Percentiles rank a stretch among this genome's conserved stretches.
phyloP scores from a whole-genome alignment of 2,113 vertebrate genomes.

The Platycercus adscitus region DNA sequence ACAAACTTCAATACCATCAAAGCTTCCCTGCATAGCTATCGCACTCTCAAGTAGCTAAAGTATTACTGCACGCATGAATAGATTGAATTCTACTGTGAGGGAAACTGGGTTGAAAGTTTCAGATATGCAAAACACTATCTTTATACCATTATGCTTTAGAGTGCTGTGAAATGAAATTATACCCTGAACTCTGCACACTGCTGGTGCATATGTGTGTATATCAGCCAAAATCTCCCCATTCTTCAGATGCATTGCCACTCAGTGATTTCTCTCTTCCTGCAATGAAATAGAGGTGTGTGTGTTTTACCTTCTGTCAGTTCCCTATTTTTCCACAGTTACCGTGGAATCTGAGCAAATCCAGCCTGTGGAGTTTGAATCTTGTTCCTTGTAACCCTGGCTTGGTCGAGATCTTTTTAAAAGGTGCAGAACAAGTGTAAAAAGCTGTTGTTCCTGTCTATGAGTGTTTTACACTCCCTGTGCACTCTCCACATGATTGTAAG shows the following conservation, averaged over 20 bases:
- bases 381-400: not conserved
- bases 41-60: not conserved
- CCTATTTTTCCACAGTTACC: not conserved
- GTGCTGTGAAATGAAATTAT: not conserved
- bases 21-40: not conserved
- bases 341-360: not conserved
- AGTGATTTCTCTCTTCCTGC: not conserved
- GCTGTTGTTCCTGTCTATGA: not conserved
- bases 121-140: not conserved
- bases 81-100: not conserved
- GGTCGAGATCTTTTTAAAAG: not conserved
- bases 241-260: not conserved
- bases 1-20: not conserved
- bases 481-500: not conserved
- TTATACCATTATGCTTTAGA: not conserved
- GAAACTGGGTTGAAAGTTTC: not conserved
- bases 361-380: not conserved
- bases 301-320: not conserved
- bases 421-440: not conserved
- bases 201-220: not conserved
- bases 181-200: not conserved
- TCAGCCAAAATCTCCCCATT: not conserved
- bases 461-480: not conserved
- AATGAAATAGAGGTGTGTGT: not conserved
- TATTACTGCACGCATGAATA: not conserved